A percentile compares a stretch with the other conserved stretches of the same genome.
Conservation (phyloP, 2,113 vertebrate species). For the Carassius carassius region DNA sequence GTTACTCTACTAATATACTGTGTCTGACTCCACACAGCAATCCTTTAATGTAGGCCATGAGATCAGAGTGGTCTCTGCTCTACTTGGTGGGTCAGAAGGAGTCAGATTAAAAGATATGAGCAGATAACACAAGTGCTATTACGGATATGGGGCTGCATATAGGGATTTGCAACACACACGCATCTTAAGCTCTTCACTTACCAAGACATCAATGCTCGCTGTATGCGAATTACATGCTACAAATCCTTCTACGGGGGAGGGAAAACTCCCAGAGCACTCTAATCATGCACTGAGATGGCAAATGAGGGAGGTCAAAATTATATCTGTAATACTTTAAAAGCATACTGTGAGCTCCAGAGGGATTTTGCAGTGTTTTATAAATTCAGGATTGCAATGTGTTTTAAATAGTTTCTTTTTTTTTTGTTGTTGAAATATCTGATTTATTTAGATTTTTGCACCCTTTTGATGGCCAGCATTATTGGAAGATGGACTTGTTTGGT, state of each 20-base stretch:
- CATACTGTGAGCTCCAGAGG: neutral
- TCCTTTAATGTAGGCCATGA: slow-evolving; percentile 23
- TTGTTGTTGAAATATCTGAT: neutral
- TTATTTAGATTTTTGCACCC: neutral
- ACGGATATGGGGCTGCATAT: slow-evolving; percentile 57
- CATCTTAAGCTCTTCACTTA: slow-evolving; percentile 55
- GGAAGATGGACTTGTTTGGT: neutral
- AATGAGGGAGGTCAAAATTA: slow-evolving; percentile 35
- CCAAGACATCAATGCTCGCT: slow-evolving; percentile 63
- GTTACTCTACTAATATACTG: neutral
- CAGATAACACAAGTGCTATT: slow-evolving; percentile 60
- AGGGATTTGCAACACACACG: slow-evolving; percentile 60
- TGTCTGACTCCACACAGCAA: slow-evolving; percentile 29
- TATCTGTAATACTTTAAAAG: slow-evolving; percentile 21
- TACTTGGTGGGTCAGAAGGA: slow-evolving; percentile 16
- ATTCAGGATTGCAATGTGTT: neutral
- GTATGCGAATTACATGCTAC: slow-evolving; percentile 60
- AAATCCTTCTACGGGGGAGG: slow-evolving; percentile 60
- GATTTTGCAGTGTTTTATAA: neutral
- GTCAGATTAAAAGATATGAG: slow-evolving; percentile 42
- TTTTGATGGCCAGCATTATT: neutral
- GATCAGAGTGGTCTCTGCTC: slow-evolving; percentile 11
- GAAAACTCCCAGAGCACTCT: slow-evolving; percentile 67
- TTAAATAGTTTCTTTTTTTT: neutral
- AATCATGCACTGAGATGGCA: slow-evolving; percentile 63